These are phyloP conservation scores for Sebastes hubbsi DNA, from an alignment of 2,797 vertebrate genomes.

Conservation along the genomic window DNA sequence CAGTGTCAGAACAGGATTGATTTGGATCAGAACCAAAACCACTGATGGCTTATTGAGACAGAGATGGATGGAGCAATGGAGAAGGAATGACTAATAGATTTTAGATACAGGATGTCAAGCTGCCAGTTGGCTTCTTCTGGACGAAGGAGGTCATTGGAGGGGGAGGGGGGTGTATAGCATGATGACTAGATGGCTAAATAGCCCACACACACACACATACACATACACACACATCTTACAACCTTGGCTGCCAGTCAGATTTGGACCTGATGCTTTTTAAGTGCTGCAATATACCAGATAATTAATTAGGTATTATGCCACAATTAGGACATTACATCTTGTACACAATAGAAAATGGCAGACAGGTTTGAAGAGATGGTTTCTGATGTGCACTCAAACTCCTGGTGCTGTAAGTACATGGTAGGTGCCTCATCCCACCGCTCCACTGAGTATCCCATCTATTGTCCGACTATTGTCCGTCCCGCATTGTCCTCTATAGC, in stretches of 20 bases:
- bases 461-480: conserved; percentile 71
- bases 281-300: conserved; percentile 19
- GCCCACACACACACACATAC: background rate
- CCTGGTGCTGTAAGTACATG: conserved; percentile 48
- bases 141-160: conserved; percentile 56
- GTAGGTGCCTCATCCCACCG: conserved; percentile 51
- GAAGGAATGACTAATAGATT: conserved; percentile 79
- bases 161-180: background rate
- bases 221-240: conserved; percentile 25
- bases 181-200: background rate
- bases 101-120: conserved; percentile 70
- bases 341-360: conserved; percentile 22
- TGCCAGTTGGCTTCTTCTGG: conserved; percentile 70
- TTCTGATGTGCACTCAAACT: conserved; percentile 34
- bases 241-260: conserved; percentile 28
- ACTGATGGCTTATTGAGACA: conserved; percentile 79
- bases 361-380: conserved; percentile 20
- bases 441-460: conserved; percentile 51
- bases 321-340: conserved; percentile 39
- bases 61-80: conserved; percentile 66
- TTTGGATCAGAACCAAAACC: conserved; percentile 80
- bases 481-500: conserved; percentile 70
- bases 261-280: conserved; percentile 46
- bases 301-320: conserved; percentile 29
- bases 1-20: conserved; percentile 79